Percentiles rank a stretch among this genome's conserved stretches.
phyloP scores from a whole-genome alignment of 2,113 vertebrate genomes.

The Platycercus adscitus region DNA sequence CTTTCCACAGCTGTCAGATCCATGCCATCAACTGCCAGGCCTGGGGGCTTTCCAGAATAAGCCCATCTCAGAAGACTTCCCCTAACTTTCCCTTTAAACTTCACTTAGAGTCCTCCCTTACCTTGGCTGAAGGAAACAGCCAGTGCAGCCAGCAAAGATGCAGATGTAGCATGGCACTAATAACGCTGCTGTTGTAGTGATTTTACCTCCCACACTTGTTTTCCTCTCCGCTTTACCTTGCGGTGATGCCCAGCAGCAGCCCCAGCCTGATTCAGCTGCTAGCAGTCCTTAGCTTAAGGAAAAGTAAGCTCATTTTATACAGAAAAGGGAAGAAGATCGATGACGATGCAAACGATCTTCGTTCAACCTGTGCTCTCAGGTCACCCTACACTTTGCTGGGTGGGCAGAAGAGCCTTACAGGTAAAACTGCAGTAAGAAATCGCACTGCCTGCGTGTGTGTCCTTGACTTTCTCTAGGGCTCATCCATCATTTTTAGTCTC shows the following conservation, averaged over 20 bases:
- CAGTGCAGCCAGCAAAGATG: neutral
- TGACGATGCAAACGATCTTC: slow-evolving; percentile 25
- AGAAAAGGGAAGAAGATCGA: slow-evolving; percentile 20
- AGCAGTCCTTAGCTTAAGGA: neutral
- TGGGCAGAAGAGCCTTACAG: slow-evolving; percentile 1
- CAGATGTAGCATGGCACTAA: neutral
- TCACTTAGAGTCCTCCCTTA: neutral
- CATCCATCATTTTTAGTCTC: neutral
- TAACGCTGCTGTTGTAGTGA: neutral
- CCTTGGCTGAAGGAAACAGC: neutral
- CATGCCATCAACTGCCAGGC: neutral
- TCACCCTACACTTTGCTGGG: slow-evolving; percentile 28
- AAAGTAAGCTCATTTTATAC: slow-evolving; percentile 4
- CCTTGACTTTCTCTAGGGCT: neutral
- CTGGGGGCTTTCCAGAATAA: slow-evolving; percentile 11
- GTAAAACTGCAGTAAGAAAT: neutral
- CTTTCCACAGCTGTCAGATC: slow-evolving; percentile 46
- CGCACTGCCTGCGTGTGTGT: neutral
- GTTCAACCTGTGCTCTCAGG: neutral
- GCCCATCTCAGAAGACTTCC: neutral
- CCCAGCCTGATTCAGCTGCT: slow-evolving; percentile 42
- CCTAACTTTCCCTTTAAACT: neutral
- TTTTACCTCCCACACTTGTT: slow-evolving; percentile 16
- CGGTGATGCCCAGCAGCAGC: neutral
- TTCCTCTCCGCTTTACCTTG: neutral